Percentiles rank a stretch among this genome's conserved stretches.
These are phyloP conservation scores for Drosophila ironensis DNA, from an alignment of 1,140 invertebrate species.

Conservation along the genomic window DNA sequence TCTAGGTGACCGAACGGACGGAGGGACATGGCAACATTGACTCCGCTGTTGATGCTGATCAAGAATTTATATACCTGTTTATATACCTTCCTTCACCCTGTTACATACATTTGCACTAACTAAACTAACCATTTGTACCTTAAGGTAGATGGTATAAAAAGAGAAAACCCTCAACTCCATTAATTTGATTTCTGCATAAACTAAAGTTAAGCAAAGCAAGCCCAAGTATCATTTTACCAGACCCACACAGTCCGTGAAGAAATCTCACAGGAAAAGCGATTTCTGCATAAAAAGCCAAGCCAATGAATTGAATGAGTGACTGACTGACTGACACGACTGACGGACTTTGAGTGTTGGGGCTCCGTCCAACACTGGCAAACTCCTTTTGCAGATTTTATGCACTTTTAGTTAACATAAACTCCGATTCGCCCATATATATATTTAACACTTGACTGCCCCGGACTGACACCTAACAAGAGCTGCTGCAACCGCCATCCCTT, in stretches of 20 bases:
- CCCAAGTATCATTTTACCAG: conserved; percentile 31
- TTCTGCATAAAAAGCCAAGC: conserved; percentile 57
- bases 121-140: too few relatives aligned
- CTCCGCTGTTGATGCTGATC: too few relatives aligned
- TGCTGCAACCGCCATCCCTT: neutral
- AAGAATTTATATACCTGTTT: too few relatives aligned
- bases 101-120: too few relatives aligned
- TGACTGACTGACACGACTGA: conserved; percentile 43
- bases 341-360: conserved; percentile 31
- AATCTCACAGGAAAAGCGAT: conserved; percentile 38
- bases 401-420: conserved; percentile 79
- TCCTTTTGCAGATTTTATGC: conserved; percentile 67
- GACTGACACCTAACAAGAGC: conserved; percentile 73
- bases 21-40: too few relatives aligned
- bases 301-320: conserved; percentile 48
- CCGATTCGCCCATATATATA: conserved; percentile 46
- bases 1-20: too few relatives aligned
- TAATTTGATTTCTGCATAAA: conserved; percentile 7
- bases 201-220: neutral
- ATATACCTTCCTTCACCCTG: too few relatives aligned
- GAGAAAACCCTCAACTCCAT: conserved; percentile 13
- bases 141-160: too few relatives aligned
- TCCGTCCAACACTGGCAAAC: conserved; percentile 23
- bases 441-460: conserved; percentile 77
- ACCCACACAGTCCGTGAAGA: conserved; percentile 20